Evolutionary conservation across 1,140 invertebrate genomes (phyloP).

Genomic region (Lepidurus packardi): DNA sequence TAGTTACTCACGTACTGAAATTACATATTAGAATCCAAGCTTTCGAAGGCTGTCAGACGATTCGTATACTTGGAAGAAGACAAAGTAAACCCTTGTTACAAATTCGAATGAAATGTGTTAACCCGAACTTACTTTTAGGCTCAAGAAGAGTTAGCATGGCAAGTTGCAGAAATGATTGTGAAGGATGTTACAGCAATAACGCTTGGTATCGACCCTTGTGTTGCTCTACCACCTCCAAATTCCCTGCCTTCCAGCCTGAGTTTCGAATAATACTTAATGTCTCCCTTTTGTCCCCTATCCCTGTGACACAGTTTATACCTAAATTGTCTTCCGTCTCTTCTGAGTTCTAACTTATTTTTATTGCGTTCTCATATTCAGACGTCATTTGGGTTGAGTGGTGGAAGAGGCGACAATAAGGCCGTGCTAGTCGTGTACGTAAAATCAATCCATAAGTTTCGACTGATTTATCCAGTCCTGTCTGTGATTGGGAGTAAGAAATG

Average conservation of each 20-base stretch:
- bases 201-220: slow-evolving; percentile 46
- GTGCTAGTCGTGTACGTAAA: slow-evolving; percentile 12
- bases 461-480: background rate
- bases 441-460: background rate
- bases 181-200: slow-evolving; percentile 84
- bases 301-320: background rate
- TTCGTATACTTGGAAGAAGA: slow-evolving; percentile 72
- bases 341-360: background rate
- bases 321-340: background rate
- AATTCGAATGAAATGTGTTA: background rate
- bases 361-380: background rate
- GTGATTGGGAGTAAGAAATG: background rate
- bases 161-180: slow-evolving; percentile 89
- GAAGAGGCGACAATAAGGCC: background rate
- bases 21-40: slow-evolving; percentile 50
- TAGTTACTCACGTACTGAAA: background rate
- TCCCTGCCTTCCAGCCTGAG: background rate
- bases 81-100: slow-evolving; percentile 49
- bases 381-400: background rate
- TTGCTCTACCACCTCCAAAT: background rate
- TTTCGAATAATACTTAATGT: background rate
- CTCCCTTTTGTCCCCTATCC: background rate
- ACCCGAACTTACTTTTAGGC: slow-evolving; percentile 48
- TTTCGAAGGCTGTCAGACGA: slow-evolving; percentile 64
- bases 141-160: slow-evolving; percentile 89